These are phyloP conservation scores for Ferrisia virgata DNA, from an alignment of 2,888 invertebrate species.

Conservation along the genomic window DNA sequence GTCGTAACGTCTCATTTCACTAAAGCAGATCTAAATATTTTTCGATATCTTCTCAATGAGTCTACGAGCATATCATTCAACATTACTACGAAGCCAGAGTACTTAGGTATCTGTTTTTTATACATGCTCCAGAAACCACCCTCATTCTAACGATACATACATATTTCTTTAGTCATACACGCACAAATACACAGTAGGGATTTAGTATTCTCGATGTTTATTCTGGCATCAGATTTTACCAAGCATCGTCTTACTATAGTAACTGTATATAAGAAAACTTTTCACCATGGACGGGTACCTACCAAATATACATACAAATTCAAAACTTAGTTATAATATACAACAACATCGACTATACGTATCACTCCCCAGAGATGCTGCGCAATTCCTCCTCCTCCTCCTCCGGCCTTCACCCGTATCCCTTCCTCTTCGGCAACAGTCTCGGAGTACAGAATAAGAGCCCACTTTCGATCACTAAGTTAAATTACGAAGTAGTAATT, in stretches of 20 bases:
- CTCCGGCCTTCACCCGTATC: neutral
- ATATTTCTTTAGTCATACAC: neutral
- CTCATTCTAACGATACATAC: too few relatives aligned
- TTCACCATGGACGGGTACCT: neutral
- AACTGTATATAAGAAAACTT: neutral
- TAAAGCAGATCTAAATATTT: too few relatives aligned
- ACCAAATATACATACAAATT: conserved; percentile 16
- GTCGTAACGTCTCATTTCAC: too few relatives aligned
- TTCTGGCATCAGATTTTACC: neutral
- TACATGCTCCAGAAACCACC: too few relatives aligned
- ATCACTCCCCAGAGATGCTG: neutral
- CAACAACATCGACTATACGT: neutral
- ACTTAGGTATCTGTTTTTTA: too few relatives aligned
- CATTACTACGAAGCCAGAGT: too few relatives aligned
- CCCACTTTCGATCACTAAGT: conserved; percentile 5
- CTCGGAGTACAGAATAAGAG: neutral
- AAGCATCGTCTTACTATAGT: too few relatives aligned
- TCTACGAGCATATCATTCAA: too few relatives aligned
- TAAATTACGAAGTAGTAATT: conserved; percentile 19
- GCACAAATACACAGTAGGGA: conserved; percentile 1
- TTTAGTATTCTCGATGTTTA: conserved; percentile 23
- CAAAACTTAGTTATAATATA: conserved; percentile 19
- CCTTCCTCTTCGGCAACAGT: too few relatives aligned
- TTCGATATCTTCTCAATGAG: too few relatives aligned
- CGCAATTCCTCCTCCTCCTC: neutral